Evolutionary conservation across 1,140 invertebrate species (phyloP), one percentile per base, ranked within the genome.

Genomic region (Galendromus occidentalis): DNA sequence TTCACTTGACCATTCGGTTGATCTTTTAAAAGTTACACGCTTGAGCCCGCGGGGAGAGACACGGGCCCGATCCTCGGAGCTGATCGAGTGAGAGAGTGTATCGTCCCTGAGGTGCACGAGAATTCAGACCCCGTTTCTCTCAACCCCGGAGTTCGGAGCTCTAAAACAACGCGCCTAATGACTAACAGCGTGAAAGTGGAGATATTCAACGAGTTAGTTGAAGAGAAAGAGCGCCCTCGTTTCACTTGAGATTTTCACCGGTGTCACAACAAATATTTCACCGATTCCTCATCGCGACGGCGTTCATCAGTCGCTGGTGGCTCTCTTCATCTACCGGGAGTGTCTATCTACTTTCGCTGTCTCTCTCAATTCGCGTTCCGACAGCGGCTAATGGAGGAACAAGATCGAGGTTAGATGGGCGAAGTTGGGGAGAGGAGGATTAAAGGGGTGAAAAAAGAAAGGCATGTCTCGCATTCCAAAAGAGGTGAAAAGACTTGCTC

Each of bases 231-330:
- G 33, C 33, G 33, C 33, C 33, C 33, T 9, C 33, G 4, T 39
- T 39, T 39, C 33, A 39, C 33, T 39, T 9, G 33, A 39, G 33
- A 39, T 39, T 39, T 39, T 39, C 33, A 39, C 33, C 33, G 33
- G 33, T 39, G 33, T 59, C 14, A 59, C 51, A 59, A 59, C 51
- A 59, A 59, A 59, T 59, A 59, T 59, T 59, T 59, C 20, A 59
- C 51, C 33, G 25, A 59, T 59, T 59, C 33, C 22, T 33, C 33
- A 39, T 39, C 33, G 33, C 4, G 33, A 39, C 33, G 33, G 33
- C 33, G 12, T 59, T 47, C 45, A 47, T 47, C 45, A 28, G 33
- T 14, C 17, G 45, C 45, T 28, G 45, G 18, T 47, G 45, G 18
- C 17, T 5, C 4, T 47, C 45, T 47, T 47, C 7, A 22, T 17